Conservation (phyloP, 2,888 invertebrate species). For the Molanna angustata region DNA sequence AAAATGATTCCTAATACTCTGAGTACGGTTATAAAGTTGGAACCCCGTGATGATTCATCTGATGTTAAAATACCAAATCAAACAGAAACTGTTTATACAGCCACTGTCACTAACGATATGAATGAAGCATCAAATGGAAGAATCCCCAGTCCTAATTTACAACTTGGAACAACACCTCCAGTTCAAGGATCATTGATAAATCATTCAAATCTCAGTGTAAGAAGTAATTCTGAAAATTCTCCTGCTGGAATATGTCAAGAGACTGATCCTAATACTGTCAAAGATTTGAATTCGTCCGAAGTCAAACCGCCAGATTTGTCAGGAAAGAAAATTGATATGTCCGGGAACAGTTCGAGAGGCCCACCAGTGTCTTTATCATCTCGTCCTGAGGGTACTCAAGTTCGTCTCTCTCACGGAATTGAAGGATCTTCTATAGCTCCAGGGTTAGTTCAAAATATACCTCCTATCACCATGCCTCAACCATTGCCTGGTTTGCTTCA, state of each 20-base stretch:
- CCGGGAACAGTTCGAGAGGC: constrained; percentile 37
- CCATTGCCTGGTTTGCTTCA: constrained; percentile 57
- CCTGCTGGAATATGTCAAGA: constrained; percentile 17
- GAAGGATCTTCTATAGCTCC: constrained; percentile 43
- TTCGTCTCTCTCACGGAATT: constrained; percentile 41
- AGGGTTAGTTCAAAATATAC: constrained; percentile 47
- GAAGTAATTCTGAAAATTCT: constrained; percentile 16
- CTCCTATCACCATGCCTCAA: constrained; percentile 52
- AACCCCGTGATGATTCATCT: constrained; percentile 48
- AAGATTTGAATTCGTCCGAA: constrained; percentile 17
- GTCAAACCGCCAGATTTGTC: constrained; percentile 14
- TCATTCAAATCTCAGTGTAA: constrained; percentile 12
- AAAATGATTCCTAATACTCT: constrained; percentile 49
- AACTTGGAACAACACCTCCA: constrained; percentile 52
- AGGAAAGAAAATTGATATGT: constrained; percentile 20
- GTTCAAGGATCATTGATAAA: constrained; percentile 37
- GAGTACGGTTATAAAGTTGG: constrained; percentile 53
- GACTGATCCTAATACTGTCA: constrained; percentile 11
- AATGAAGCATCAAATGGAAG: constrained; percentile 50
- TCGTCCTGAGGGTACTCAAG: constrained; percentile 44
- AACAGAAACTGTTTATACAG: constrained; percentile 49
- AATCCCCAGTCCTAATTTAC: constrained; percentile 42
- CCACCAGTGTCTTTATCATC: constrained; percentile 43
- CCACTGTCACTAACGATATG: constrained; percentile 47
- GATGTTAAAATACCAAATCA: constrained; percentile 19